Percentiles rank a stretch among this genome's conserved stretches.
Conservation (phyloP, 2,113 vertebrate genomes). For the Sphaerodactylus townsendi region DNA sequence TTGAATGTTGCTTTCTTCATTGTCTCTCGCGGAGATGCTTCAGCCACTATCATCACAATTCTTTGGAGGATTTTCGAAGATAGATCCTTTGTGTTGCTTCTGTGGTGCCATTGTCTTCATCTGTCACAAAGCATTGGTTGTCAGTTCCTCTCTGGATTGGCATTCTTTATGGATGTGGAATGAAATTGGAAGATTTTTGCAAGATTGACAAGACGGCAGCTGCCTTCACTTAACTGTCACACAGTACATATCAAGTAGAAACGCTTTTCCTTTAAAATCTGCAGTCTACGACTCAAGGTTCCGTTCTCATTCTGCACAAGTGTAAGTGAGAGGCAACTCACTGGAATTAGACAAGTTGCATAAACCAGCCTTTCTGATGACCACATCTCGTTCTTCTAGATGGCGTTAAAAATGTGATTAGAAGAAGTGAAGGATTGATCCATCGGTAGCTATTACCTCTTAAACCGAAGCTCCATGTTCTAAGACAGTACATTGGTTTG, state of each 20-base stretch:
- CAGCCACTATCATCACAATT: slow-evolving; percentile 23
- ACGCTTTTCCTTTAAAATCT: slow-evolving; percentile 18
- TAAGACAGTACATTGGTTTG: too few species aligned
- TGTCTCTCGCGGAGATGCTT: background rate
- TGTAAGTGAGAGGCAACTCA: background rate
- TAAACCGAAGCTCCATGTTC: too few species aligned
- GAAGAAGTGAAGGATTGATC: too few species aligned
- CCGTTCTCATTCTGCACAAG: background rate
- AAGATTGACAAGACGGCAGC: slow-evolving; percentile 47
- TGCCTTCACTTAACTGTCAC: slow-evolving; percentile 49
- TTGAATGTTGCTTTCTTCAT: background rate
- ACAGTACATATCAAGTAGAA: slow-evolving; percentile 2
- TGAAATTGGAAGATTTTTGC: slow-evolving; percentile 44
- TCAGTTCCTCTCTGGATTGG: slow-evolving; percentile 21
- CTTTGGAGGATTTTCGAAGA: slow-evolving; percentile 10
- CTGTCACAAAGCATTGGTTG: slow-evolving; percentile 25
- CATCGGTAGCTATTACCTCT: too few species aligned
- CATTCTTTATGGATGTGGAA: slow-evolving; percentile 45
- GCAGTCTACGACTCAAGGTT: slow-evolving; percentile 32
- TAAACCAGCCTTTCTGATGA: too few species aligned
- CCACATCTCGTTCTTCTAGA: too few species aligned
- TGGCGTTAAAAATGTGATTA: too few species aligned
- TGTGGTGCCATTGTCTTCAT: slow-evolving; percentile 28
- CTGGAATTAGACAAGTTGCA: background rate
- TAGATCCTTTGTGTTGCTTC: slow-evolving; percentile 47